Conservation (phyloP, 2,797 vertebrate species). For the Urocyon cinereoargenteus region DNA sequence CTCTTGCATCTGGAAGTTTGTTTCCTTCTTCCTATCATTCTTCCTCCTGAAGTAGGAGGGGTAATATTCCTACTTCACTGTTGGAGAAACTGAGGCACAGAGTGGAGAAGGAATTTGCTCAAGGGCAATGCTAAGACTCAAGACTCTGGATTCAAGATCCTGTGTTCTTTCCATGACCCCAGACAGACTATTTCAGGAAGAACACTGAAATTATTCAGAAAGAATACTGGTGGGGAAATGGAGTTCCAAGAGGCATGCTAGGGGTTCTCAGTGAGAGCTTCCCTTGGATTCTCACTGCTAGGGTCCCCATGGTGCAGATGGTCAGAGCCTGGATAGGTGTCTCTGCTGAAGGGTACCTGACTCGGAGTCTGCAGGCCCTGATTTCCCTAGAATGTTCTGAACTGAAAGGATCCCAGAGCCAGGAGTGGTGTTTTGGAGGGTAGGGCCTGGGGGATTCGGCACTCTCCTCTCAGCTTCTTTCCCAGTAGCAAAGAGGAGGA, state of each 20-base stretch:
- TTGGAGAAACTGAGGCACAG: not conserved
- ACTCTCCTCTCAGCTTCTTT: not conserved
- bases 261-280: not conserved
- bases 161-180: not conserved
- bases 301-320: not conserved
- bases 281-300: not conserved
- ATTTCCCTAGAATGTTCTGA: not conserved
- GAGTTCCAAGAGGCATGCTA: not conserved
- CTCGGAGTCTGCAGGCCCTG: not conserved
- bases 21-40: not conserved
- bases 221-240: not conserved
- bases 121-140: not conserved
- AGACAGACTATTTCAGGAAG: slow-evolving; percentile 5
- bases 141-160: not conserved
- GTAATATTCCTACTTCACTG: not conserved
- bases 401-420: not conserved
- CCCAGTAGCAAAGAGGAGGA: not conserved
- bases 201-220: not conserved
- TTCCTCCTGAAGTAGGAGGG: not conserved
- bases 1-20: not conserved
- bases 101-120: not conserved
- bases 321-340: not conserved
- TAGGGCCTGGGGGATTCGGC: not conserved
- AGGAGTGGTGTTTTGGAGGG: not conserved
- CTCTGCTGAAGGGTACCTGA: not conserved